Base-by-base conservation (phyloP, 1,140 invertebrate genomes). In the Lepidotrigona ventralis region DNA sequence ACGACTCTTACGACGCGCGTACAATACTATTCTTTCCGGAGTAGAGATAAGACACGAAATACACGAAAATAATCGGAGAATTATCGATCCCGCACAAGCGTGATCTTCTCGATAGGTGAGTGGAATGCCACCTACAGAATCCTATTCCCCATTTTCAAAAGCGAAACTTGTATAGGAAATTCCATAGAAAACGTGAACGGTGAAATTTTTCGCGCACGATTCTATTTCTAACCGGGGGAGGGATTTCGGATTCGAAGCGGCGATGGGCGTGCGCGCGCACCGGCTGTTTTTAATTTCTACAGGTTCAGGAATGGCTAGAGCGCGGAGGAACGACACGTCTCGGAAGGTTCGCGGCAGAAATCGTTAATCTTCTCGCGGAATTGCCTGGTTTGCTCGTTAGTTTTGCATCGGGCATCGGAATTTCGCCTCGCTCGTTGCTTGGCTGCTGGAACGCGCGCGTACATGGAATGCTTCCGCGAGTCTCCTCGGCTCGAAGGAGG, bases 11-110 rank as follows among this genome's bases (percentile, higher is more conserved):
- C 33, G 5, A 14, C 15, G 11, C 69, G 1, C 12, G 12, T n/a
- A 74, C 60, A 56, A 81, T 74, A 81, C 26, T 63, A 64, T 82
- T 78, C 64, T 82, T 68, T 39, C 56, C 21, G 29, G 6, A 46
- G 39, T n/a, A n/a, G n/a, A n/a, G n/a, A n/a, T n/a, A 26, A 23
- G 17, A 23, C 69, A n/a, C 63, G 70, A 21, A 2, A 54, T 33
- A 83, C 9, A 2, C 85, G 87, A 92, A 91, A 87, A 91, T 91
- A 89, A 89, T 90, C 87, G 79, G 84, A 90, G 33, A 33, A 86
- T 88, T 85, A 88, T 92, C 86, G 39, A 39, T 39, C 39, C 3
- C 6, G 39, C 39, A 8, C 39, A 39, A 39, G 4, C 39, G 39
- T 39, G 39, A 39, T 5, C 39, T 39, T 39, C 39, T 39, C 39